Percentiles rank a stretch among this genome's conserved stretches.
Evolutionary conservation across 2,888 invertebrate genomes (phyloP).

Genomic region (Neoitamus cyanurus): DNA sequence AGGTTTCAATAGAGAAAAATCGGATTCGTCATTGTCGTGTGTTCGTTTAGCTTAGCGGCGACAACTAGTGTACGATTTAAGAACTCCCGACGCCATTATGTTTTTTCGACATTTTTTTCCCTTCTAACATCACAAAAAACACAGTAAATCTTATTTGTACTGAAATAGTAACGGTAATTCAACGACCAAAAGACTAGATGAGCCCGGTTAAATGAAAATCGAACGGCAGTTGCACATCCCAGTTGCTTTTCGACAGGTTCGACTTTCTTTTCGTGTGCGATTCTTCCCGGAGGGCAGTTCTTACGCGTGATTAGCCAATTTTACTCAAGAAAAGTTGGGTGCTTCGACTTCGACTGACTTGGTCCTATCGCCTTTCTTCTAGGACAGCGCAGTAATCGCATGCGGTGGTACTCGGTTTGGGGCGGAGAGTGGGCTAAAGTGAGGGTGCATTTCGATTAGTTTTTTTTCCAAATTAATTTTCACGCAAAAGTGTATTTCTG

Average conservation of each 20-base stretch:
- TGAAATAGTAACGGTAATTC: constrained; percentile 19
- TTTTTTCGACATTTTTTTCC: constrained; percentile 48
- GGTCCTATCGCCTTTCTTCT: neutral
- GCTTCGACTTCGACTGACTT: neutral
- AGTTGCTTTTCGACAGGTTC: constrained; percentile 1
- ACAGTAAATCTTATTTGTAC: constrained; percentile 33
- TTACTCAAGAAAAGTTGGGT: neutral
- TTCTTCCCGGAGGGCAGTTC: neutral
- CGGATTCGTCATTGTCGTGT: constrained; percentile 44
- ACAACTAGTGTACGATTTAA: constrained; percentile 46
- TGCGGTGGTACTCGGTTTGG: neutral
- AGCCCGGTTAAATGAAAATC: neutral
- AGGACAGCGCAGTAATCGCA: neutral
- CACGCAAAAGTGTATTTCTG: neutral
- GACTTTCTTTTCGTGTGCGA: neutral
- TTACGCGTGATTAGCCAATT: constrained; percentile 28
- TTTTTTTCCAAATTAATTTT: neutral
- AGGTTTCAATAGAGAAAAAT: constrained; percentile 33
- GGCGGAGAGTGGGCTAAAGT: neutral
- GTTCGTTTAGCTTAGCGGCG: constrained; percentile 45
- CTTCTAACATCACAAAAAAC: constrained; percentile 35
- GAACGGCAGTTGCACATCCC: neutral
- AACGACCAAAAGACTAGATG: neutral
- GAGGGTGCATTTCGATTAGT: constrained; percentile 8
- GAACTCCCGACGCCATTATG: constrained; percentile 53